Evolutionary conservation across 2,888 invertebrate species (phyloP), one percentile per base, ranked within the genome.

Genomic region (Elysia crispata): DNA sequence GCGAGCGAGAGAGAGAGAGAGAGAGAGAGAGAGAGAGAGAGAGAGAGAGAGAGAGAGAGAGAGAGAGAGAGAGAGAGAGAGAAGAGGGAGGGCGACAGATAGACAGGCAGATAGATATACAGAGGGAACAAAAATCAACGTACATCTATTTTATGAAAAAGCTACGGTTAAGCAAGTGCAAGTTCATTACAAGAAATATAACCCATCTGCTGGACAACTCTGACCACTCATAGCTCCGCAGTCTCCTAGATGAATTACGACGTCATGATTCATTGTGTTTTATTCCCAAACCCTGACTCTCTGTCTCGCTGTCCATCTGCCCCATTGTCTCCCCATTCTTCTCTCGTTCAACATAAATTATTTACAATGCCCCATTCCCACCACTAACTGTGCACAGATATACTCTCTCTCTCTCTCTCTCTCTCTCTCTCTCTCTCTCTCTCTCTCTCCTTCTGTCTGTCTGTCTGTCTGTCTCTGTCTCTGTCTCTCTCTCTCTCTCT

Each of bases 401-500:
- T n/a, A n/a, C 60, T 23, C 60, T 23, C 49, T 73, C 49, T 67
- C 23, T 28, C 57, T 66, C 41, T 76, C 5, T 30, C 33, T 31
- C 30, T 30, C 23, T 54, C 41, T 50, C 13, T 78, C 18, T 18
- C n/a, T 57, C 31, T 50, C 28, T 75, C 18, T 49, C 28, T 28
- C 73, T 54, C 1, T 20, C 1, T 54, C 50, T 66, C 8, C 25
- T 18, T 66, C 67, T 66, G 5, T 66, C 6, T 66, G 25, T 66
- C 67, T 66, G 25, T 66, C 13, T 66, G 67, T 66, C 67, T 66
- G 1, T 66, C 67, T 8, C 8, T 66, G 15, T 66, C 18, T 66
- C 25, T 66, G 5, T 66, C 67, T 66, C 30, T 66, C 8, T 66
- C 25, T 66, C 67, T 66, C 67, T 15, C 67, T 66, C 25, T 66